Conservation (phyloP, 2,113 vertebrate genomes). For the Gallinago paraguaiae region DNA sequence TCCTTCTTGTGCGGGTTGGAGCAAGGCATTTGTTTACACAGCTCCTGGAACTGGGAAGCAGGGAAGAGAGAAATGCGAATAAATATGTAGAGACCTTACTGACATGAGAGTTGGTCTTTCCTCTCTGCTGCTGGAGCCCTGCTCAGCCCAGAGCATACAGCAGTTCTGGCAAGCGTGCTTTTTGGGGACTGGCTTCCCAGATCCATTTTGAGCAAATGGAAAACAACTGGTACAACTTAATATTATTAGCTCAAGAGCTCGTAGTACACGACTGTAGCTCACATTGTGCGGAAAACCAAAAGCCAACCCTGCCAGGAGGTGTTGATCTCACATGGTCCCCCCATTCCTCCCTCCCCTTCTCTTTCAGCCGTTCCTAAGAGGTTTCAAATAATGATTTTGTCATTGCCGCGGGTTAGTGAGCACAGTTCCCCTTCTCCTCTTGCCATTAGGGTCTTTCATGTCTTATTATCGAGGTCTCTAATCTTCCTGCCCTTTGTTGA, state of each 20-base stretch:
- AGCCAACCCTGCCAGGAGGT: background rate
- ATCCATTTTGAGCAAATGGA: slow-evolving; percentile 39
- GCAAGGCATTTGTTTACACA: background rate
- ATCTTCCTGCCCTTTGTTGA: slow-evolving; percentile 64
- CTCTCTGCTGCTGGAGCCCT: background rate
- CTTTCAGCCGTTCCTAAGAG: background rate
- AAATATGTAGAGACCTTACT: background rate
- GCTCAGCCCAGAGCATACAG: background rate
- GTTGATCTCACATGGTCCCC: background rate
- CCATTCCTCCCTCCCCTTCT: background rate
- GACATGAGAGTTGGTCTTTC: background rate
- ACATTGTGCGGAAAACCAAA: slow-evolving; percentile 34
- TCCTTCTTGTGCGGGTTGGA: background rate
- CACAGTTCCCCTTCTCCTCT: background rate
- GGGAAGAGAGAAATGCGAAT: background rate
- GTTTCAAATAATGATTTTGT: background rate
- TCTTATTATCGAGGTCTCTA: slow-evolving; percentile 54
- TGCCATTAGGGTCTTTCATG: slow-evolving; percentile 31
- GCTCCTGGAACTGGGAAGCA: background rate
- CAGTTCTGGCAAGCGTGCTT: slow-evolving; percentile 18
- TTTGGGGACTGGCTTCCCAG: slow-evolving; percentile 30
- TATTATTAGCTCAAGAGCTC: background rate
- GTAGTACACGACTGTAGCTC: background rate
- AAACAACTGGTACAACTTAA: slow-evolving; percentile 25
- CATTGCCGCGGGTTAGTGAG: background rate